A percentile compares a stretch with the other conserved stretches of the same genome.
Evolutionary conservation across 2,113 vertebrate genomes (phyloP).

Genomic region (Cryptomyrus ogoouensis): DNA sequence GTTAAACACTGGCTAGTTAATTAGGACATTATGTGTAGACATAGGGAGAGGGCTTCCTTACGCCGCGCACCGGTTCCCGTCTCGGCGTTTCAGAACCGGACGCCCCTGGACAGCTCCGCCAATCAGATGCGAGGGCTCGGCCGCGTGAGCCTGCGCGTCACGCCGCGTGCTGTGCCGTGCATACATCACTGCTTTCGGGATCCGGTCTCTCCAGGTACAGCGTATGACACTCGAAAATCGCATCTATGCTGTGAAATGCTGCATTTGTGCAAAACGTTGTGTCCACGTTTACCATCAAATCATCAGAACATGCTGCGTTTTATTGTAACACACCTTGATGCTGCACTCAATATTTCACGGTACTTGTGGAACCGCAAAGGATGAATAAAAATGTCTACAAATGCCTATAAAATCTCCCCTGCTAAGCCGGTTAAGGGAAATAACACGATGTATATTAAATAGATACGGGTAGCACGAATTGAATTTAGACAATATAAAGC

Average conservation of each 20-base stretch:
- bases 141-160: conserved; percentile 42
- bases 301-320: neutral
- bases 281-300: neutral
- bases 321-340: neutral
- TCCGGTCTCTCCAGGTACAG: neutral
- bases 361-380: neutral
- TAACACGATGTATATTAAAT: neutral
- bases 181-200: neutral
- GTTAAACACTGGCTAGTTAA: neutral
- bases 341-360: neutral
- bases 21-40: neutral
- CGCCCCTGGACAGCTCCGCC: conserved; percentile 61
- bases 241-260: neutral
- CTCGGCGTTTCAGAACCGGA: conserved; percentile 58
- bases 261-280: neutral
- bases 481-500: neutral
- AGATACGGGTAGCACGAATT: neutral
- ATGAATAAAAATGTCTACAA: neutral
- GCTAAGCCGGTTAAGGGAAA: neutral
- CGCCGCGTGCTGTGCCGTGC: neutral
- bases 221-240: neutral
- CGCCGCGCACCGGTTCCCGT: conserved; percentile 33
- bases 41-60: neutral
- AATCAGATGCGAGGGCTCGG: conserved; percentile 37
- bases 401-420: neutral